Evolutionary conservation across 1,140 invertebrate genomes (phyloP).

Genomic region (Ctenoplectra terminalis): DNA sequence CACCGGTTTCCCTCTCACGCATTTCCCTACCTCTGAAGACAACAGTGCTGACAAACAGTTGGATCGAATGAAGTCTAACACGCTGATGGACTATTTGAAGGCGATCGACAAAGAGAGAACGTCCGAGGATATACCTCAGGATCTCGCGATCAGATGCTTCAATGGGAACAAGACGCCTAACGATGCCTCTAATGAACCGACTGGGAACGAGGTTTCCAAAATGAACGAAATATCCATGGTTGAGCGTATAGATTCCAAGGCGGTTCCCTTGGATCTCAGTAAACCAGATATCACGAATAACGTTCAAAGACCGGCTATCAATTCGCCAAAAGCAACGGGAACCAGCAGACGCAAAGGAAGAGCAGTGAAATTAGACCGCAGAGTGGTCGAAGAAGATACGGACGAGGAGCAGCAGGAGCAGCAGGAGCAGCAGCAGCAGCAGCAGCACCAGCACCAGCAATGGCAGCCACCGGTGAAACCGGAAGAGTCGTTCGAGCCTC

Average conservation of each 20-base stretch:
- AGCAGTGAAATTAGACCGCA: constrained; percentile 89
- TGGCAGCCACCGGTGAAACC: neutral
- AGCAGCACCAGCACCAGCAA: neutral
- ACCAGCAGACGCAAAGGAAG: constrained; percentile 91
- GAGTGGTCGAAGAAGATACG: constrained; percentile 83
- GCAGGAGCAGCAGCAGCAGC: neutral
- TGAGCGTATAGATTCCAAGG: neutral
- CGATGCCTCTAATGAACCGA: neutral
- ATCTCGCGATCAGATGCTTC: neutral
- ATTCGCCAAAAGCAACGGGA: constrained; percentile 53
- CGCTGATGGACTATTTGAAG: constrained; percentile 56
- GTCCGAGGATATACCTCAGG: neutral
- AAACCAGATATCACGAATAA: constrained; percentile 66
- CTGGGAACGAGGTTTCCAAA: neutral
- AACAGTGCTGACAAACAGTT: constrained; percentile 41
- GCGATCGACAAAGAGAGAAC: neutral
- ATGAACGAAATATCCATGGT: neutral
- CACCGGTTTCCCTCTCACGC: constrained; percentile 47
- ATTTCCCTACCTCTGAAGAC: constrained; percentile 9
- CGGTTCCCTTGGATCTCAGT: constrained; percentile 82
- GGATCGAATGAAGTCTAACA: constrained; percentile 42
- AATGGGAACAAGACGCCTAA: neutral
- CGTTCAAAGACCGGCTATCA: constrained; percentile 19
- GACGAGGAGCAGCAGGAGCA: constrained; percentile 54
- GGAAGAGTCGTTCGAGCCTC: neutral